phyloP scores from a whole-genome alignment of 2,113 vertebrate genomes.

The Anser cygnoides region DNA sequence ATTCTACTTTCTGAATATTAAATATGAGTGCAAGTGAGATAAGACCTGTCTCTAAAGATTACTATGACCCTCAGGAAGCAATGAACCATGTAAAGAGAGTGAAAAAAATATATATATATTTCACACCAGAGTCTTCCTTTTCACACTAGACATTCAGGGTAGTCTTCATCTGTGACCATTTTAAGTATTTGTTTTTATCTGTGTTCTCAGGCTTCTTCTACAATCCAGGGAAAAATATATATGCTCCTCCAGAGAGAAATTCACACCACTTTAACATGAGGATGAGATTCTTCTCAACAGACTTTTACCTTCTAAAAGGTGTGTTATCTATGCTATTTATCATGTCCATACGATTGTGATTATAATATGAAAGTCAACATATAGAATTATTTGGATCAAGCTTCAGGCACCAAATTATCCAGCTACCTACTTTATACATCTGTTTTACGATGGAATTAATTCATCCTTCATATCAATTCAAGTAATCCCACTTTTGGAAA shows the following conservation, averaged over 20 bases:
- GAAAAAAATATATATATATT: neutral
- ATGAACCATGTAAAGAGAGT: neutral
- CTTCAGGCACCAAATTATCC: neutral
- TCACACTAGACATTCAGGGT: neutral
- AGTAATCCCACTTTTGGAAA: neutral
- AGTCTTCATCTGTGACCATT: neutral
- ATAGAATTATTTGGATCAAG: neutral
- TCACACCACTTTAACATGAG: neutral
- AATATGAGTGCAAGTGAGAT: neutral
- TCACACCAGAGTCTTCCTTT: neutral
- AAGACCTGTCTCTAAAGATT: neutral
- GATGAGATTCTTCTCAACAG: neutral
- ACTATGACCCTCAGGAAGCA: neutral
- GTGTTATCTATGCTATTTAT: neutral
- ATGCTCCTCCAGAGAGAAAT: neutral
- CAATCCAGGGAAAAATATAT: neutral
- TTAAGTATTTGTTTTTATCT: neutral
- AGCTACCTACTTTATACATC: neutral
- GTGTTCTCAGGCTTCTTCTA: neutral
- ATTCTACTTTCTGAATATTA: neutral
- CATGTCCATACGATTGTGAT: fast-evolving
- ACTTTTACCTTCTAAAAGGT: neutral
- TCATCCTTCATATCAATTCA: neutral
- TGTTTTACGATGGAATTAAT: neutral
- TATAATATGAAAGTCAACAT: neutral